phyloP scores from a whole-genome alignment of 2,797 vertebrate genomes.

The Ctenosaura bakeri region DNA sequence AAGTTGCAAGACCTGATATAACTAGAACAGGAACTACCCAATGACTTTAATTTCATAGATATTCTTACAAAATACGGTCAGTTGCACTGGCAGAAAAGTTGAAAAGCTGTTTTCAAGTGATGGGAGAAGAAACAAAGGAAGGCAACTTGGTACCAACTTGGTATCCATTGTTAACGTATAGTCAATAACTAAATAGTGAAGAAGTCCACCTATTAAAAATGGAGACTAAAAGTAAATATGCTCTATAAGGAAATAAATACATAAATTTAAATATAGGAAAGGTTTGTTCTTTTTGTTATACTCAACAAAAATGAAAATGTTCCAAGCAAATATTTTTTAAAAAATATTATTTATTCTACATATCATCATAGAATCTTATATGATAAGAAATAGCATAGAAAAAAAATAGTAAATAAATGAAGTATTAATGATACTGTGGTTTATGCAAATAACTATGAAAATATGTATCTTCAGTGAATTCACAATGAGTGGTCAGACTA shows the following conservation, averaged over 20 bases:
- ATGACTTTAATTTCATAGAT: no score
- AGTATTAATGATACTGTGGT: constrained; percentile 10
- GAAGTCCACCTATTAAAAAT: neutral
- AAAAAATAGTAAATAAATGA: constrained; percentile 6
- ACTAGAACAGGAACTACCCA: no score
- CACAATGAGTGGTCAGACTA: neutral
- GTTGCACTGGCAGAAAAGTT: no score
- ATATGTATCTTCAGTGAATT: constrained; percentile 19
- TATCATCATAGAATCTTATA: neutral
- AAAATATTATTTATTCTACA: neutral
- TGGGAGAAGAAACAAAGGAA: no score
- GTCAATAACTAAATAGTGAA: neutral
- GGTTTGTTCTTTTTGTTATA: neutral
- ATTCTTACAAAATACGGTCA: no score
- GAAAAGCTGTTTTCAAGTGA: no score
- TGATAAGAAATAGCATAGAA: neutral
- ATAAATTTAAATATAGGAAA: neutral
- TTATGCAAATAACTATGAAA: neutral
- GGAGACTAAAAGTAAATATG: neutral
- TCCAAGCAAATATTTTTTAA: neutral
- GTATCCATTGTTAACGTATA: no score
- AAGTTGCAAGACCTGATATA: no score
- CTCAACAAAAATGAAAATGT: constrained; percentile 13
- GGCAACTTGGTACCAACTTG: no score
- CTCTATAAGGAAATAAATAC: neutral